phyloP scores from a whole-genome alignment of 2,797 vertebrate species.

The Spatula versicolor region DNA sequence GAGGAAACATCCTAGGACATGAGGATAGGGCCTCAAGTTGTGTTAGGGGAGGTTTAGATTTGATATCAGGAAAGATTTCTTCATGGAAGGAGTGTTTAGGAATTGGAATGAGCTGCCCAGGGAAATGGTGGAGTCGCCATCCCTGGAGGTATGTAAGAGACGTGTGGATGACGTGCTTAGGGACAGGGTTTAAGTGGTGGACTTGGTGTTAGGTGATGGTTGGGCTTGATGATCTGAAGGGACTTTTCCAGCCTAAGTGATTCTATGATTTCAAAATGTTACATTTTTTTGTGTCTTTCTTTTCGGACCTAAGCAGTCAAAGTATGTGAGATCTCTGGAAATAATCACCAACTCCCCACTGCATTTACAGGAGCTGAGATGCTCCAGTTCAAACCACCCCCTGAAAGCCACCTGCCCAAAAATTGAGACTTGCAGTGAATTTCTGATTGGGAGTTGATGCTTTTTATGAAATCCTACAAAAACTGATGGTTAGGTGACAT shows the following conservation, averaged over 20 bases:
- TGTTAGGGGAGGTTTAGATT: background rate
- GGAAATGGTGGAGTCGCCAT: background rate
- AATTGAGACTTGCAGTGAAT: background rate
- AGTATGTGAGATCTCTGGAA: background rate
- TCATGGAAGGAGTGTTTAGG: background rate
- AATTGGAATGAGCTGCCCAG: background rate
- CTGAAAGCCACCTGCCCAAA: background rate
- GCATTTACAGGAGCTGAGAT: background rate
- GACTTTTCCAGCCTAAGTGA: background rate
- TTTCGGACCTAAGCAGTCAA: background rate
- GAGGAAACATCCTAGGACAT: background rate
- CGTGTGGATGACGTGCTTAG: background rate
- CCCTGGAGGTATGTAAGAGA: background rate
- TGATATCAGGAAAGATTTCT: background rate
- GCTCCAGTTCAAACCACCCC: background rate
- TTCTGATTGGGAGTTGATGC: background rate
- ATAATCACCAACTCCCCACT: background rate
- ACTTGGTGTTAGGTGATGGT: background rate
- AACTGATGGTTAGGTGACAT: background rate
- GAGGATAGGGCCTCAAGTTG: background rate
- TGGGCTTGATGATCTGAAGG: background rate
- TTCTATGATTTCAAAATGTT: background rate
- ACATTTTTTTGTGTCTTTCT: background rate
- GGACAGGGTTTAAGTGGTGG: background rate
- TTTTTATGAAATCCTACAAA: background rate